Conservation (phyloP, 2,888 invertebrate species). For the Mythimna lalbum region DNA sequence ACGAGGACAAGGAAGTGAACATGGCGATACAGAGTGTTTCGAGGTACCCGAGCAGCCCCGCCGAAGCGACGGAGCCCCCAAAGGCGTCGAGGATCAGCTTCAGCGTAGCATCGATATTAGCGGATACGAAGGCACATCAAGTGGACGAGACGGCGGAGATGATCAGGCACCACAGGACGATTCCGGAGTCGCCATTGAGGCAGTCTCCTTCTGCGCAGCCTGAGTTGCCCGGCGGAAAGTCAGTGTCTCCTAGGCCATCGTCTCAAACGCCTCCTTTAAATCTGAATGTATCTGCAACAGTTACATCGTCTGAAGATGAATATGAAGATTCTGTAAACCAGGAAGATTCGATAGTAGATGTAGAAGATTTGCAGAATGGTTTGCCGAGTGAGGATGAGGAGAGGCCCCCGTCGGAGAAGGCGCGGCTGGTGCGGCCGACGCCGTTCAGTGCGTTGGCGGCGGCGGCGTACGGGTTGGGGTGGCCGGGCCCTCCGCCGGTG, state of each 20-base stretch:
- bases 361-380: slow-evolving; percentile 94
- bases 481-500: slow-evolving; percentile 89
- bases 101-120: slow-evolving; percentile 96
- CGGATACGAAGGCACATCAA: slow-evolving; percentile 94
- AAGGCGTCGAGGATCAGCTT: slow-evolving; percentile 94
- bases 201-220: slow-evolving; percentile 87
- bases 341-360: slow-evolving; percentile 93
- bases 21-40: slow-evolving; percentile 93
- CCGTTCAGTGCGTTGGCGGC: slow-evolving; percentile 93
- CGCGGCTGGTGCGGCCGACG: slow-evolving; percentile 92
- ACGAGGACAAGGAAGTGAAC: slow-evolving; percentile 91
- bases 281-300: slow-evolving; percentile 86
- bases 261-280: slow-evolving; percentile 87
- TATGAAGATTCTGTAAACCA: slow-evolving; percentile 93
- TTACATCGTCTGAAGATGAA: slow-evolving; percentile 91
- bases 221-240: slow-evolving; percentile 85
- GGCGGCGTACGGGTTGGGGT: slow-evolving; percentile 92
- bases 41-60: slow-evolving; percentile 92
- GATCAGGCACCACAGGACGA: slow-evolving; percentile 88
- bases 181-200: slow-evolving; percentile 86
- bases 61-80: slow-evolving; percentile 91
- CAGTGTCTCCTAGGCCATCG: slow-evolving; percentile 81
- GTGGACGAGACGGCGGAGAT: slow-evolving; percentile 86
- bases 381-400: slow-evolving; percentile 87
- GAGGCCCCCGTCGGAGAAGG: slow-evolving; percentile 77